Conservation (phyloP, 2,797 vertebrate genomes). For the Toxotes lorentzi region DNA sequence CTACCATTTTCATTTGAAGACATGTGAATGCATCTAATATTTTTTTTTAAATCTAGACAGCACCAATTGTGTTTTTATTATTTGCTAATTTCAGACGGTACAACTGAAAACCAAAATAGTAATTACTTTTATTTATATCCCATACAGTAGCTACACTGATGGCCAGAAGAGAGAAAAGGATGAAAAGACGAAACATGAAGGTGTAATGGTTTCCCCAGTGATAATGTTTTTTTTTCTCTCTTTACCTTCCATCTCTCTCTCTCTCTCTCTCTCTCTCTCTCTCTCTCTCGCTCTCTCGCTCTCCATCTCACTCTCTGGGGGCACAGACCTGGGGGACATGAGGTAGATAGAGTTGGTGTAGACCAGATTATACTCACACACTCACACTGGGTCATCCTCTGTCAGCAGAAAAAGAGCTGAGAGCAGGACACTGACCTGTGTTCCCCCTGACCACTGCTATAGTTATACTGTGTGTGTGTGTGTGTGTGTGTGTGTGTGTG, state of each 20-base stretch:
- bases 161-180: not conserved
- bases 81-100: not conserved
- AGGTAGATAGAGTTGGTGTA: conserved; percentile 67
- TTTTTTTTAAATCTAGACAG: not conserved
- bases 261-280: conserved; percentile 32
- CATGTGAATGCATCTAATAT: not conserved
- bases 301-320: conserved; percentile 41
- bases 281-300: conserved; percentile 23
- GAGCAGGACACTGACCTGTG: conserved; percentile 74
- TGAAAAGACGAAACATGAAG: conserved; percentile 32
- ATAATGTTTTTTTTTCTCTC: conserved; percentile 10
- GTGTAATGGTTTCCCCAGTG: conserved; percentile 15
- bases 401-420: conserved; percentile 82
- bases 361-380: conserved; percentile 75
- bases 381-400: conserved; percentile 69
- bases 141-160: not conserved
- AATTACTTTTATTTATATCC: not conserved
- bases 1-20: not conserved
- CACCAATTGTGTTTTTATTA: not conserved
- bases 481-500: conserved; percentile 16
- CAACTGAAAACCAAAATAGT: not conserved
- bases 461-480: conserved; percentile 4
- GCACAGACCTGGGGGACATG: conserved; percentile 59
- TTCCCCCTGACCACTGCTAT: conserved; percentile 59
- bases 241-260: conserved; percentile 44